A percentile compares a stretch with the other conserved stretches of the same genome.
phyloP scores from a whole-genome alignment of 2,888 invertebrate species.

The Pyralis farinalis region DNA sequence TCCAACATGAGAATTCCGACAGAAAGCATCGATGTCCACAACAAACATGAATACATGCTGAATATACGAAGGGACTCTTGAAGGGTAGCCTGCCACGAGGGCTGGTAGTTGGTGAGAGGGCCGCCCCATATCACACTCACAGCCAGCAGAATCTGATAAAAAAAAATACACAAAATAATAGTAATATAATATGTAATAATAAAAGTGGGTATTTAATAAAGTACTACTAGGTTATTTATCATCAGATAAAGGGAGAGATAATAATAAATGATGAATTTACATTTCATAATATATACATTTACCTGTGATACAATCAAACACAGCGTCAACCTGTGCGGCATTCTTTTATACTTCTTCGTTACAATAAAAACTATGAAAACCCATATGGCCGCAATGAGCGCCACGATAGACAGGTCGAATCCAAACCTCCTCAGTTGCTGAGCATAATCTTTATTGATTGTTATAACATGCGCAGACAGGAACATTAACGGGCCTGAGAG shows the following conservation, averaged over 20 bases:
- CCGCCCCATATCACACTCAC: constrained; percentile 89
- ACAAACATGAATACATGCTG: constrained; percentile 89
- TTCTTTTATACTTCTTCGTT: constrained; percentile 87
- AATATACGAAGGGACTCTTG: constrained; percentile 89
- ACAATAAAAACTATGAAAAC: constrained; percentile 86
- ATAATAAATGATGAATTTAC: no score
- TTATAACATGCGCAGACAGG: constrained; percentile 95
- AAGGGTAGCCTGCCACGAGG: constrained; percentile 84
- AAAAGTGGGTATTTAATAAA: no score
- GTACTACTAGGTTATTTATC: no score
- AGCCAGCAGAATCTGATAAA: constrained; percentile 67
- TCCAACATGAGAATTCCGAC: constrained; percentile 90
- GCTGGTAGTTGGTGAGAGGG: constrained; percentile 69
- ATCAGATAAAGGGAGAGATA: no score
- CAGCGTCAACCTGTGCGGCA: constrained; percentile 91
- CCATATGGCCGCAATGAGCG: constrained; percentile 90
- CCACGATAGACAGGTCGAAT: constrained; percentile 91
- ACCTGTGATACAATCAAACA: constrained; percentile 92
- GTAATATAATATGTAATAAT: no score
- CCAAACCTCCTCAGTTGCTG: constrained; percentile 89
- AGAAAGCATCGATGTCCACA: constrained; percentile 93
- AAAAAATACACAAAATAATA: no score
- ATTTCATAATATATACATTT: constrained; percentile 29
- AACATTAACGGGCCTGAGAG: constrained; percentile 97
- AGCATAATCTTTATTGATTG: constrained; percentile 89